Percentiles rank a stretch among this genome's conserved stretches.
Evolutionary conservation across 2,113 vertebrate species (phyloP).

Genomic region (Platycercus adscitus): DNA sequence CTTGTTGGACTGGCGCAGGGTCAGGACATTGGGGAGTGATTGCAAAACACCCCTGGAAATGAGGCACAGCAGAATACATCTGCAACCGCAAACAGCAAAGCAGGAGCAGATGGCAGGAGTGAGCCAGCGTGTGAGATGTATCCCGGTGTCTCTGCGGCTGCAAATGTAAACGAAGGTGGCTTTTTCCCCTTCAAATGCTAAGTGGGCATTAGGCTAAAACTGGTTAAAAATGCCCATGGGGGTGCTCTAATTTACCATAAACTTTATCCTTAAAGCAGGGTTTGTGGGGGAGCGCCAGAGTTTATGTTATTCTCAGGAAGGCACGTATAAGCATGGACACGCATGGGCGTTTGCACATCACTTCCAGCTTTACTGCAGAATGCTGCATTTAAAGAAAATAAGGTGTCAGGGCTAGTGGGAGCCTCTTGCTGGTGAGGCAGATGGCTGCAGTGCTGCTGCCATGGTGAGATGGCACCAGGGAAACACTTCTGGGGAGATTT

Average conservation of each 20-base stretch:
- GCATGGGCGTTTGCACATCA: fast-evolving
- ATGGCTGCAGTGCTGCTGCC: background rate
- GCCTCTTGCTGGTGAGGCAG: background rate
- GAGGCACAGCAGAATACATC: fast-evolving
- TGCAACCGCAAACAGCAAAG: background rate
- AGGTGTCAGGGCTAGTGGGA: background rate
- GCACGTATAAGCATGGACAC: fast-evolving
- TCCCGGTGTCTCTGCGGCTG: background rate
- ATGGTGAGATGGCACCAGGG: fast-evolving
- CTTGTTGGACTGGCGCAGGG: background rate
- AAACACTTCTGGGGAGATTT: background rate
- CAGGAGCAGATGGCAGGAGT: background rate
- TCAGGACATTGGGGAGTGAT: background rate
- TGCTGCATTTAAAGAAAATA: background rate
- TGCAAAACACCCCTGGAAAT: background rate
- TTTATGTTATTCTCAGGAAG: background rate
- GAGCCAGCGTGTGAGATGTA: background rate
- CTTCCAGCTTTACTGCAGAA: background rate
- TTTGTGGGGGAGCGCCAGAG: fast-evolving
- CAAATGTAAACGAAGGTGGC: fast-evolving
- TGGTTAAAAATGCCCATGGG: background rate
- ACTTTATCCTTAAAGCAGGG: background rate
- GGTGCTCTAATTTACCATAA: background rate
- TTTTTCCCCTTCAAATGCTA: background rate
- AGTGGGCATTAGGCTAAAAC: background rate